These are phyloP conservation scores for Aphelenchoides fujianensis DNA, from an alignment of 1,140 invertebrate genomes.

Conservation along the genomic window DNA sequence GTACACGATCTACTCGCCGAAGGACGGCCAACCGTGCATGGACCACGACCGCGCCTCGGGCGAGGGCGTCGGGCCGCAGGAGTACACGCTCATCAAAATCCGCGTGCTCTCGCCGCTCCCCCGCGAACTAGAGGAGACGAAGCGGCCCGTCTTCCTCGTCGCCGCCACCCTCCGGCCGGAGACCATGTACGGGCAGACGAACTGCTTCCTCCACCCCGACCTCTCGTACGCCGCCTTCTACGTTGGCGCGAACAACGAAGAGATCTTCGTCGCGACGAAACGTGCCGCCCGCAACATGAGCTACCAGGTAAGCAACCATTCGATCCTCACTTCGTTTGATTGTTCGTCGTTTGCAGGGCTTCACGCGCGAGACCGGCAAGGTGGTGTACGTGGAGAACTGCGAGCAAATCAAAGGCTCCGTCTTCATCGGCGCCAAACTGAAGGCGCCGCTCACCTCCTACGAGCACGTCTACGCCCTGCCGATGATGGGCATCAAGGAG, in stretches of 20 bases:
- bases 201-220: constrained; percentile 94
- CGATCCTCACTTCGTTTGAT: constrained; percentile 19
- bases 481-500: constrained; percentile 96
- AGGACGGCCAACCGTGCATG: constrained; percentile 98
- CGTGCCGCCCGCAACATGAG: constrained; percentile 31
- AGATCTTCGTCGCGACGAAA: constrained; percentile 80
- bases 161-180: constrained; percentile 96
- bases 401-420: constrained; percentile 58
- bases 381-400: constrained; percentile 71
- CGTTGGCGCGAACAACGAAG: constrained; percentile 65
- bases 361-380: constrained; percentile 77
- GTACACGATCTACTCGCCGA: constrained; percentile 92
- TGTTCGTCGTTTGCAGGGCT: constrained; percentile 79
- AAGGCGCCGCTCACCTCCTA: constrained; percentile 79
- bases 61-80: constrained; percentile 94
- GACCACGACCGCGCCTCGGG: constrained; percentile 93
- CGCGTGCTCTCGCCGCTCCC: constrained; percentile 69
- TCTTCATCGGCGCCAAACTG: constrained; percentile 75
- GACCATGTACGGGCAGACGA: constrained; percentile 99
- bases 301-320: constrained; percentile 23
- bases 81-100: constrained; percentile 96
- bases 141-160: constrained; percentile 75
- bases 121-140: constrained; percentile 19
- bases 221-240: constrained; percentile 68
- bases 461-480: constrained; percentile 82